Evolutionary conservation across 1,140 invertebrate genomes (phyloP).

Genomic region (Diuraphis noxia): DNA sequence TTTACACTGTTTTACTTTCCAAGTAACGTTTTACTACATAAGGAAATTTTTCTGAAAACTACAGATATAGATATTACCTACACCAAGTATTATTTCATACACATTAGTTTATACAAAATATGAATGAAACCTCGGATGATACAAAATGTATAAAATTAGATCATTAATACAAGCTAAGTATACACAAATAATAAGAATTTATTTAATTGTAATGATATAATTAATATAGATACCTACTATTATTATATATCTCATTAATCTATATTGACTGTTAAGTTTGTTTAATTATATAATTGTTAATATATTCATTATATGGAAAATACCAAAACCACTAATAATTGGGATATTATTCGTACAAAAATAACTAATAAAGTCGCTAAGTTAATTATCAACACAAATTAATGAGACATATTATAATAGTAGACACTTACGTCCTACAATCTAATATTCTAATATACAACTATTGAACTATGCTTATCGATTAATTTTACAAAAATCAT

Average conservation of each 20-base stretch:
- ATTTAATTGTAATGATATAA: not conserved
- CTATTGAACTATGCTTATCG: too few species aligned
- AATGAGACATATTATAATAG: too few species aligned
- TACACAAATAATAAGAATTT: not conserved
- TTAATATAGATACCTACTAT: not conserved
- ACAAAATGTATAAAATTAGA: not conserved
- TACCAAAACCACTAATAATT: too few species aligned
- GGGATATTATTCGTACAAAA: too few species aligned
- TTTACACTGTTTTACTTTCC: not conserved
- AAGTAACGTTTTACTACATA: not conserved
- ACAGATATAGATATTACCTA: not conserved
- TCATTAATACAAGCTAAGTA: not conserved
- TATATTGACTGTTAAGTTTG: not conserved
- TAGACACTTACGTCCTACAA: too few species aligned
- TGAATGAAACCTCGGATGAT: too few species aligned
- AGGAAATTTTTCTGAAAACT: not conserved
- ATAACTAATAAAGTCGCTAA: too few species aligned
- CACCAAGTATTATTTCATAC: not conserved
- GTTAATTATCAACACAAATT: too few species aligned
- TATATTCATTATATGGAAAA: too few species aligned
- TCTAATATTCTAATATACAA: too few species aligned
- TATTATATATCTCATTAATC: not conserved
- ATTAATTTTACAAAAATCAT: too few species aligned
- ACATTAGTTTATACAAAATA: not conserved
- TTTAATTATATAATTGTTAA: too few species aligned